phyloP scores from a whole-genome alignment of 2,113 vertebrate species.

The Cynopterus brachyotis region DNA sequence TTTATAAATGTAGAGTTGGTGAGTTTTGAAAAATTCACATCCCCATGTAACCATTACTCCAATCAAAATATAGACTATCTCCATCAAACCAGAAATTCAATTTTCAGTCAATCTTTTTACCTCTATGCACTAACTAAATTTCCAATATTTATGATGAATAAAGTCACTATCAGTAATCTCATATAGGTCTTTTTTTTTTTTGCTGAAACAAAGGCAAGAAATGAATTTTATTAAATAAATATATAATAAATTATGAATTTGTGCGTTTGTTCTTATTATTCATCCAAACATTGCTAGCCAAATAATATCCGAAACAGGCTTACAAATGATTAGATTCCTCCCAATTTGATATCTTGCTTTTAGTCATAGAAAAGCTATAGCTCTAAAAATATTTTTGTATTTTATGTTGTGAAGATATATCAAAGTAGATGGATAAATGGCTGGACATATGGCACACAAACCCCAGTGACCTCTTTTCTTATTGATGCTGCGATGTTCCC shows the following conservation, averaged over 20 bases:
- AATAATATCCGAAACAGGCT: not conserved
- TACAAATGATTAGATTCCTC: not conserved
- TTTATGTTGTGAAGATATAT: not conserved
- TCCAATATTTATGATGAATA: not conserved
- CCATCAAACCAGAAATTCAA: not conserved
- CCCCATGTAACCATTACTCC: not conserved
- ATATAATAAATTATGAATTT: not conserved
- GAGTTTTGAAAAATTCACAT: not conserved
- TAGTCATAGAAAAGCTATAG: not conserved
- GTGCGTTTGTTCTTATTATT: not conserved
- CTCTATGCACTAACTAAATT: not conserved
- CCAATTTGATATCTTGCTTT: not conserved
- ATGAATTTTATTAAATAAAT: not conserved
- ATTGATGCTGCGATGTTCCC: fast-evolving
- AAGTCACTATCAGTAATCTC: not conserved
- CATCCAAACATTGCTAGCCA: not conserved
- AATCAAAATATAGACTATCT: not conserved
- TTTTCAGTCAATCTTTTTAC: not conserved
- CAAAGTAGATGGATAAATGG: not conserved
- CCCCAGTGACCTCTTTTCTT: no score
- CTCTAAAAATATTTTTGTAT: not conserved
- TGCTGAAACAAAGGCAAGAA: not conserved
- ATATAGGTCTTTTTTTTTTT: not conserved
- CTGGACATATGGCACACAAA: fast-evolving
- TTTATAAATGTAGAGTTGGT: not conserved